Percentiles rank a stretch among this genome's conserved stretches.
phyloP scores from a whole-genome alignment of 2,888 invertebrate species.

The Mactromeris polynyma region DNA sequence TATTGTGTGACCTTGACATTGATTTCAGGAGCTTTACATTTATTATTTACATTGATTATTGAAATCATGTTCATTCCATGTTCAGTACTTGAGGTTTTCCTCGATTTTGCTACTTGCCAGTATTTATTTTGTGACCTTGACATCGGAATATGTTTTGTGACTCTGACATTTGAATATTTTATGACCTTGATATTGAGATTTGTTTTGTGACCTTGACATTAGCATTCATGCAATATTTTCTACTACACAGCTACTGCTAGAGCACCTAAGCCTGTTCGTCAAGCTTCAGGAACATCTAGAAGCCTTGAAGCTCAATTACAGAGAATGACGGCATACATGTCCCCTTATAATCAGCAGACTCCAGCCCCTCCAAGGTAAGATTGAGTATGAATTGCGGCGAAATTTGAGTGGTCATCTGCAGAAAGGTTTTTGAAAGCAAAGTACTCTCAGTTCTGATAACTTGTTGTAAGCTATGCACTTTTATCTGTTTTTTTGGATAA shows the following conservation, averaged over 20 bases:
- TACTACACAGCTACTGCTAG: not conserved
- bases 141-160: not conserved
- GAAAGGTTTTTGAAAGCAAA: no score
- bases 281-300: conserved; percentile 24
- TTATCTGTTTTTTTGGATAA: no score
- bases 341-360: conserved; percentile 52
- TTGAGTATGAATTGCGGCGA: no score
- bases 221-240: not conserved
- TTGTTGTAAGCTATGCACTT: no score
- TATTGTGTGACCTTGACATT: not conserved
- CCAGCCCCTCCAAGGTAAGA: conserved; percentile 60
- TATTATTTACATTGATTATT: no score
- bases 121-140: not conserved
- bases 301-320: conserved; percentile 44
- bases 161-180: not conserved
- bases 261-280: conserved; percentile 11
- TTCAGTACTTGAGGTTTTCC: no score
- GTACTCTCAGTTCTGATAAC: no score
- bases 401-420: no score
- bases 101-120: not conserved
- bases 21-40: no score
- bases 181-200: not conserved
- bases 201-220: not conserved
- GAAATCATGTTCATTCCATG: no score
- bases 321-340: conserved; percentile 50